A percentile compares a stretch with the other conserved stretches of the same genome.
Conservation (phyloP, 2,113 vertebrate species). For the Butorides virescens region DNA sequence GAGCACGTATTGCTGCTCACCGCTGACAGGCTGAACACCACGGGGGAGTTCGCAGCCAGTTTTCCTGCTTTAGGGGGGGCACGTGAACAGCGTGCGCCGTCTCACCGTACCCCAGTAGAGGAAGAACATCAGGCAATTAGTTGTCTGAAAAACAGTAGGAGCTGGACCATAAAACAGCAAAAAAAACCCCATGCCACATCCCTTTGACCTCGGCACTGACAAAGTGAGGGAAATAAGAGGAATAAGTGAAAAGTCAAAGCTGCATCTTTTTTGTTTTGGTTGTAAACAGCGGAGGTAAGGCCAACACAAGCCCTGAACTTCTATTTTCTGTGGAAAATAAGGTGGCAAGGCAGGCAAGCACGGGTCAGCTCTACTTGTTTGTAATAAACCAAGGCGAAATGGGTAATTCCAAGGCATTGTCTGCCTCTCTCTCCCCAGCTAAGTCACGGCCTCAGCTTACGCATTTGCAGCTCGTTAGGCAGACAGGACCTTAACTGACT, state of each 20-base stretch:
- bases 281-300: background rate
- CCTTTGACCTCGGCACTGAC: background rate
- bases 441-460: background rate
- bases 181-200: background rate
- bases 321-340: background rate
- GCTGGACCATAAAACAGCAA: background rate
- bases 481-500: background rate
- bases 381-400: background rate
- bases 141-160: background rate
- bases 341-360: background rate
- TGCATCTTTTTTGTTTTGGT: accelerated
- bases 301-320: background rate
- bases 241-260: background rate
- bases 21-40: background rate
- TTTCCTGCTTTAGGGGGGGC: background rate
- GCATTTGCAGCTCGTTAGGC: background rate
- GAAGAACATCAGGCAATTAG: background rate
- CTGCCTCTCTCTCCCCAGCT: background rate
- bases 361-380: background rate
- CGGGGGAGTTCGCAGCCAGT: background rate
- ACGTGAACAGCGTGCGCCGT: background rate
- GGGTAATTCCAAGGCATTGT: background rate
- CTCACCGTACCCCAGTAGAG: background rate
- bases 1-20: background rate
- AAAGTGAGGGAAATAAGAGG: background rate